phyloP scores from a whole-genome alignment of 2,113 vertebrate genomes.

The Enhydra lutris region DNA sequence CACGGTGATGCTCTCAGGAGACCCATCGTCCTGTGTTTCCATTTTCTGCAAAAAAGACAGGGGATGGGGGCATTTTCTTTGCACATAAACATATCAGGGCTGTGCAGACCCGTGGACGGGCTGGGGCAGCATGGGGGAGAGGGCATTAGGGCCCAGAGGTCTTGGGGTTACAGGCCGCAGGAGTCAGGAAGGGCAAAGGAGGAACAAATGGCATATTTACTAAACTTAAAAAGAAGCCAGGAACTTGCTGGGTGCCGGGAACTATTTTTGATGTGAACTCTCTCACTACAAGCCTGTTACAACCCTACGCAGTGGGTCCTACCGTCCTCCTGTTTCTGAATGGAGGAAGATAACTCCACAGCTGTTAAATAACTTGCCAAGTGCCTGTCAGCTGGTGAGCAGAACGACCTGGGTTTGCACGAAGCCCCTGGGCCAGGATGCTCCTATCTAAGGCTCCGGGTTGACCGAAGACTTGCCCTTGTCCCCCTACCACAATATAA shows the following conservation, averaged over 20 bases:
- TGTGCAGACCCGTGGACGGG: too few species aligned
- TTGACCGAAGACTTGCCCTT: too few species aligned
- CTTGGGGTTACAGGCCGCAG: neutral
- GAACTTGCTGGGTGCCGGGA: neutral
- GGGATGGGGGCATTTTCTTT: neutral
- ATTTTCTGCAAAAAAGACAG: too few species aligned
- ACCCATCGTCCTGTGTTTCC: neutral
- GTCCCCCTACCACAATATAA: neutral
- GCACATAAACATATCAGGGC: too few species aligned
- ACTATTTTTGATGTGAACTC: neutral
- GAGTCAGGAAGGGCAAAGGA: neutral
- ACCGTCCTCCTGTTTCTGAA: neutral
- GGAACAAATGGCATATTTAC: neutral
- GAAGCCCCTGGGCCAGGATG: fast-evolving
- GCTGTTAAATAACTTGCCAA: neutral
- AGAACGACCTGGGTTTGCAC: too few species aligned
- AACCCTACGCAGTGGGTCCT: neutral
- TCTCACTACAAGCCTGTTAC: neutral
- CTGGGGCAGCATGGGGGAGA: too few species aligned
- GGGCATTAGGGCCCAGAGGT: too few species aligned
- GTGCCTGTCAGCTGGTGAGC: neutral
- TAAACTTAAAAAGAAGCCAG: neutral
- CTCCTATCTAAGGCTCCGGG: fast-evolving
- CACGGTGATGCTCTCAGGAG: fast-evolving
- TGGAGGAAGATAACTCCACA: neutral